Evolutionary conservation across 2,797 vertebrate genomes (phyloP), one percentile per base, ranked within the genome.

Genomic region (Pangasius macronema): DNA sequence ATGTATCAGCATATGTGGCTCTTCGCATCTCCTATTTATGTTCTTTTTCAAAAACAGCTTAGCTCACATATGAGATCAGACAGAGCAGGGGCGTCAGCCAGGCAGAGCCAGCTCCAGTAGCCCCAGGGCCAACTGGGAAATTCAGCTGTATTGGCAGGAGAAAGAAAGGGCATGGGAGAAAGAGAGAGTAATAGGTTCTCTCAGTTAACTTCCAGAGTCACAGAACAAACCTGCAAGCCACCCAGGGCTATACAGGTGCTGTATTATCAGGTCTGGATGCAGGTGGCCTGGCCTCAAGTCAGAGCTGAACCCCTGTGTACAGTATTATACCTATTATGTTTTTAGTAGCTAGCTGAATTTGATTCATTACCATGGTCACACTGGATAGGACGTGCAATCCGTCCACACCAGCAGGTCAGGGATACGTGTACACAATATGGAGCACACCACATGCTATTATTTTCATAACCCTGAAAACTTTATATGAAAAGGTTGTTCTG

Each of bases 61-160:
- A 24, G 33, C 61, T 82, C 57, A 59, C 42, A 87, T 85, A 89
- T 87, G 85, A 89, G 84, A 84, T 87, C 13, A 89, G 87, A 87
- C 87, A 89, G 87, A 84, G 75, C 80, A 89, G 68, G 75, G 75
- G 67, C 30, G 39, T 87, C 55, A 88, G 85, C 39, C 87, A 87
- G 88, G 67, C 80, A 89, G 82, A 84, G 80, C 81, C 57, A 84
- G 83, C 89, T 86, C 65, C n/a, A 14, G 51, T 87, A 82, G 61
- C 85, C 82, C 16, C 10, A 68, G 76, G 89, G 85, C 70, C 36
- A 51, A 63, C 73, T 81, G 77, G 86, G 59, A 88, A 87, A 90
- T 83, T 87, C 65, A 86, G 85, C 82, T 70, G 51, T 67, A 83
- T 57, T 75, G 83, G 70, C 81, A 53, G 55, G 46, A 57, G n/a